Percentiles rank a stretch among this genome's conserved stretches.
phyloP scores from a whole-genome alignment of 2,888 invertebrate genomes.

The Dinocampus coccinellae region DNA sequence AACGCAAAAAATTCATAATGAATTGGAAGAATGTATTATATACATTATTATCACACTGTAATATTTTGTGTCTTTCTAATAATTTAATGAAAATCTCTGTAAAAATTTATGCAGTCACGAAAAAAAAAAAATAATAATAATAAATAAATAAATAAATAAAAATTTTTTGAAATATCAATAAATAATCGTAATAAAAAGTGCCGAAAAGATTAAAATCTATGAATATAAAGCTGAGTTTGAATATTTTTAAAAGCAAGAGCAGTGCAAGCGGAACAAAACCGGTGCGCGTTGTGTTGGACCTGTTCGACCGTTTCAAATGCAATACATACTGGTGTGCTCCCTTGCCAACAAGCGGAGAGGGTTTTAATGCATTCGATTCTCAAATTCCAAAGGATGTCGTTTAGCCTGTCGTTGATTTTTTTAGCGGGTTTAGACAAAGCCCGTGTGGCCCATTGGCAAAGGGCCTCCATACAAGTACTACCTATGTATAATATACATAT shows the following conservation, averaged over 20 bases:
- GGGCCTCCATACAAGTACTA: not conserved
- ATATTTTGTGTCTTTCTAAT: too few species aligned
- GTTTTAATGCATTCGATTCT: constrained; percentile 57
- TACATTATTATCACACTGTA: not conserved
- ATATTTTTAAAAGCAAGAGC: not conserved
- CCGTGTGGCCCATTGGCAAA: constrained; percentile 19
- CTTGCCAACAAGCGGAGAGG: not conserved
- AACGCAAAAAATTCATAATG: not conserved
- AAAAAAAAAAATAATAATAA: too few species aligned
- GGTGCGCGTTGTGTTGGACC: not conserved
- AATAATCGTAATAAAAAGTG: not conserved
- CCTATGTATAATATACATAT: constrained; percentile 6
- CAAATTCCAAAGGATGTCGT: constrained; percentile 58
- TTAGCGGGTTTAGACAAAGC: constrained; percentile 62
- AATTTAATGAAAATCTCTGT: too few species aligned
- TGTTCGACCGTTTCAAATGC: not conserved
- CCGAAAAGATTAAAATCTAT: not conserved
- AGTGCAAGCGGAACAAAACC: constrained; percentile 3
- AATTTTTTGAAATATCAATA: not conserved
- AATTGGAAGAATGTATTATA: not conserved
- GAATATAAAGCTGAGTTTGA: not conserved
- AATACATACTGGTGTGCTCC: not conserved
- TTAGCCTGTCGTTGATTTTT: constrained; percentile 58
- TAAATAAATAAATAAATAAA: not conserved
- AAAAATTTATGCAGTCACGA: not conserved